Evolutionary conservation across 35 echinoderm and acorn worm genomes (phyloP), one percentile per base, ranked within the genome.

Genomic region (Anneissia japonica): DNA sequence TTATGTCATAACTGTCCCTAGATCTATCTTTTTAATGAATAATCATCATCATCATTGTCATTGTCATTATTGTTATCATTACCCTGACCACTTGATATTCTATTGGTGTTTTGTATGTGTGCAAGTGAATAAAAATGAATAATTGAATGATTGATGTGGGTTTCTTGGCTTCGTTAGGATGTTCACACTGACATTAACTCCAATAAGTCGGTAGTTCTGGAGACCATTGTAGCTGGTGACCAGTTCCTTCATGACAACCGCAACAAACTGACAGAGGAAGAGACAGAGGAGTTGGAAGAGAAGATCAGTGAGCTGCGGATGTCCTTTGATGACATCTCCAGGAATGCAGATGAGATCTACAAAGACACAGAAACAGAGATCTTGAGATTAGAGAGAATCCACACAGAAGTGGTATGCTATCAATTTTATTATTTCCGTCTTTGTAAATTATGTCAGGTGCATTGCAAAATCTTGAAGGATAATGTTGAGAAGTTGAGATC

Each of bases 241-340:
- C 91, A 99, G 80, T 99, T 99, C 84, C 85, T 90, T 16, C 86
- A 88, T 30, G 96, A 99, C 37, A 99, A 99, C 84, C 74, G 83
- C 21, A 84, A 89, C 75, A 75, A 82, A 21, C 96, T 99, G 0
- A 82, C 82, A 0, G 79, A 89, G 32, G 96, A 99, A 29, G 92
- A 99, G 41, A 43, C 51, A 23, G 96, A 93, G 17, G 92, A 93
- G 76, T 77, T 99, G 73, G 92, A 99, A 84, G 87, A 83, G 39
- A 91, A 94, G 96, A 99, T 92, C 0, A 92, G 92, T 77, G 96
- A 99, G 30, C 84, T 99, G 29, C 72, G 92, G 46, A 79, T 73
- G 37, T 97, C 93, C 84, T 93, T 97, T 86, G 94, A 97, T 73
- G 75, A 85, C 36, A 79, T 97, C 31, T 46, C 83, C 73, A 31